phyloP scores from a whole-genome alignment of 1,140 invertebrate genomes.

The Drosophila mauritiana region DNA sequence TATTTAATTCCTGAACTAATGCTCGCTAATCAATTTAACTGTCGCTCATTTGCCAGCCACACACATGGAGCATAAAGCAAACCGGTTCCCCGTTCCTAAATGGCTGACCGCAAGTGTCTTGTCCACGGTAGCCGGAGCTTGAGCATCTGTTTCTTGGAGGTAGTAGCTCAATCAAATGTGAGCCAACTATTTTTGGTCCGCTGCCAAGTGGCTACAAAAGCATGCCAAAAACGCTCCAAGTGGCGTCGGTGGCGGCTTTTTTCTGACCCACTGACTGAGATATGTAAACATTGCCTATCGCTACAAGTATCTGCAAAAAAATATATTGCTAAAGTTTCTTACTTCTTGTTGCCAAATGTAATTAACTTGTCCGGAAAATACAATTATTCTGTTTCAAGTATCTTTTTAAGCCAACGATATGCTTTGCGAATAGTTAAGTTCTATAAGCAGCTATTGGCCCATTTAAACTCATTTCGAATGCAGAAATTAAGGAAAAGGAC shows the following conservation, averaged over 20 bases:
- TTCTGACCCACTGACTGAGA: conserved; percentile 80
- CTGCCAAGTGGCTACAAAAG: conserved; percentile 54
- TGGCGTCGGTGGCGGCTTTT: conserved; percentile 64
- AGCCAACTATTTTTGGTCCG: conserved; percentile 72
- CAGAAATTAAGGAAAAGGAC: not conserved
- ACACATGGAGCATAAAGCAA: conserved; percentile 10
- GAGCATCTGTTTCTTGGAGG: conserved; percentile 41
- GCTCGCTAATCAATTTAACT: conserved; percentile 64
- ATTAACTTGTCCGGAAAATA: conserved; percentile 38
- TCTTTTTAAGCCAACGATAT: conserved; percentile 25
- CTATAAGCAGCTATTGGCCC: conserved; percentile 1
- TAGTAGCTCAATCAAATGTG: conserved; percentile 70
- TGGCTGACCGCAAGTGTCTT: conserved; percentile 27
- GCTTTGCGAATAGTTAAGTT: conserved; percentile 20
- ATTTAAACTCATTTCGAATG: not conserved
- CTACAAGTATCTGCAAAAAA: conserved; percentile 28
- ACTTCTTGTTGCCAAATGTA: conserved; percentile 46
- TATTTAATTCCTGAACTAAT: conserved; percentile 39
- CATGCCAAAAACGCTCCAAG: conserved; percentile 76
- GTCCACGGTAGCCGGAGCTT: conserved; percentile 40
- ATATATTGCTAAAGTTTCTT: conserved; percentile 29
- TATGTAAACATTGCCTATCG: conserved; percentile 47
- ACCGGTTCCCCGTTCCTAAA: conserved; percentile 25
- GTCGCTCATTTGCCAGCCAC: conserved; percentile 36
- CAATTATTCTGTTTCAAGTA: conserved; percentile 21